These are phyloP conservation scores for Parnassius smintheus DNA, from an alignment of 2,888 invertebrate species.

Conservation along the genomic window DNA sequence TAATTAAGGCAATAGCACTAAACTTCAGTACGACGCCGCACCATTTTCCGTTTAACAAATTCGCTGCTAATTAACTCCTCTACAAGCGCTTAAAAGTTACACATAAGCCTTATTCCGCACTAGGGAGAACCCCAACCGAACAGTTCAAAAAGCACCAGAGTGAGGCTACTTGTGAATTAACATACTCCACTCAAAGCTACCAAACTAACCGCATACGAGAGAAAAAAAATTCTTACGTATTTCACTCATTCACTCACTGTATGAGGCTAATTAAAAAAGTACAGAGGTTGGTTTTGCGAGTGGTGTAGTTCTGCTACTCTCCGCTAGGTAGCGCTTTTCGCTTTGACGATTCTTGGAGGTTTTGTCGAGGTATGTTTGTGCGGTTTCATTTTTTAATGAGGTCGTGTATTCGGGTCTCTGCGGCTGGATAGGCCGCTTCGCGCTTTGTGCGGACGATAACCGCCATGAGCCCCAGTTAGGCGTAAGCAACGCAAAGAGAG, in stretches of 20 bases:
- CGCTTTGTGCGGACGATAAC: constrained; percentile 54
- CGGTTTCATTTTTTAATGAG: constrained; percentile 78
- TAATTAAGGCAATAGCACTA: constrained; percentile 18
- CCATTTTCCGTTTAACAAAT: constrained; percentile 32
- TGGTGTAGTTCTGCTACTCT: constrained; percentile 77
- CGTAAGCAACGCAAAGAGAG: constrained; percentile 53
- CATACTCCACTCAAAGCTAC: constrained; percentile 77
- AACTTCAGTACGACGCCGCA: constrained; percentile 16
- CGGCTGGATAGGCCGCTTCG: constrained; percentile 53
- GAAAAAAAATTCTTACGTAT: constrained; percentile 68
- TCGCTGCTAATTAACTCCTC: constrained; percentile 53
- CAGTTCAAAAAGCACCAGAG: constrained; percentile 62
- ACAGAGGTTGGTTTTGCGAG: constrained; percentile 74
- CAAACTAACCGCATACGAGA: constrained; percentile 71
- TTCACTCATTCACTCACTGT: constrained; percentile 73
- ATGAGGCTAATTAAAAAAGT: constrained; percentile 79
- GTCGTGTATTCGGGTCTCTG: constrained; percentile 67
- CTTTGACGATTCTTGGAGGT: constrained; percentile 65
- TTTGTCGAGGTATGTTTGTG: constrained; percentile 62
- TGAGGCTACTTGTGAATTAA: constrained; percentile 70
- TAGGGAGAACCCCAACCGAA: constrained; percentile 44
- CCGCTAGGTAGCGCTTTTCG: constrained; percentile 71
- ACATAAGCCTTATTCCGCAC: constrained; percentile 35
- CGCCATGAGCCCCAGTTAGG: constrained; percentile 41
- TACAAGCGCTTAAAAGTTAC: constrained; percentile 40